These are phyloP conservation scores for Trochalopteron elliotii DNA, from an alignment of 2,113 vertebrate species.

Conservation along the genomic window DNA sequence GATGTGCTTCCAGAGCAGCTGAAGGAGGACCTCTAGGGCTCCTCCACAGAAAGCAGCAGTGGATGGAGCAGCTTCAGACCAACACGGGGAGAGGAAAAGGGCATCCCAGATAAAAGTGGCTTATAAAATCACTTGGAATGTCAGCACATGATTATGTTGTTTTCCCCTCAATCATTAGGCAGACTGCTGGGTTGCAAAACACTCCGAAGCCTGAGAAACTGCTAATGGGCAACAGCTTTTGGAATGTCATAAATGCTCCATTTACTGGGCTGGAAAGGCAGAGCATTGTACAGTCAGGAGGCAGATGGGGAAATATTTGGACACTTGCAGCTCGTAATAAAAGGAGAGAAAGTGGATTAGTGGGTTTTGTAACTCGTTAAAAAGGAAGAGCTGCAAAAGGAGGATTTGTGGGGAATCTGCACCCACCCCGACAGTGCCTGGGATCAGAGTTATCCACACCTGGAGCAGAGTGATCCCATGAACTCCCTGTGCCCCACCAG, in stretches of 20 bases:
- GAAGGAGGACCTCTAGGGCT: neutral
- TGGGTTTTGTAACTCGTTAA: conserved; percentile 29
- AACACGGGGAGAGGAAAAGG: neutral
- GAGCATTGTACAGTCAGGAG: neutral
- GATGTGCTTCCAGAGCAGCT: neutral
- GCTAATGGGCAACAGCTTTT: conserved; percentile 68
- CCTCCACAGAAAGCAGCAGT: neutral
- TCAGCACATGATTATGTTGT: conserved; percentile 68
- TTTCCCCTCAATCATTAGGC: conserved; percentile 58
- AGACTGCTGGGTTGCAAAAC: conserved; percentile 59
- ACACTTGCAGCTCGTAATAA: conserved; percentile 6
- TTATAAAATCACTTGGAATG: conserved; percentile 64
- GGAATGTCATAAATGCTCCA: conserved; percentile 48
- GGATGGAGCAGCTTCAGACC: neutral
- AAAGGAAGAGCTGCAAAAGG: neutral
- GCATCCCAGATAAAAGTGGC: conserved; percentile 43
- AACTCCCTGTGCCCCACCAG: neutral
- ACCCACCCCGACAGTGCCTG: neutral
- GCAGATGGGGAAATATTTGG: conserved; percentile 32
- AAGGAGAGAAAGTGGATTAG: conserved; percentile 40
- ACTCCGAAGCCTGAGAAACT: conserved; percentile 51
- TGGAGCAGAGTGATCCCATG: neutral
- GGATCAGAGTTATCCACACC: neutral
- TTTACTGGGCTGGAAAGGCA: conserved; percentile 34
- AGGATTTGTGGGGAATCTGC: neutral